Evolutionary conservation across 1,140 invertebrate species (phyloP).

Genomic region (Hycleus phaleratus): DNA sequence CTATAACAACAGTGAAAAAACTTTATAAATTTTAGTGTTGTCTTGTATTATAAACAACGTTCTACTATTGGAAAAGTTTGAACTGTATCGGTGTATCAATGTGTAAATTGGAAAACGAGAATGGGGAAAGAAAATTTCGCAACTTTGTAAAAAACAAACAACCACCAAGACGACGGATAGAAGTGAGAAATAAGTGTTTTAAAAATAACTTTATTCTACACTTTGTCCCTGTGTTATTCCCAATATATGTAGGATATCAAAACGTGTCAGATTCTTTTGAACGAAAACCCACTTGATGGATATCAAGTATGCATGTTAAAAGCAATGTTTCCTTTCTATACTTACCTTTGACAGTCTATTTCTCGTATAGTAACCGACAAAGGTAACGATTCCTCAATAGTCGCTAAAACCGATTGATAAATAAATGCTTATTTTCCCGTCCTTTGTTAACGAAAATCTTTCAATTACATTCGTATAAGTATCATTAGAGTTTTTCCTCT

Average conservation of each 20-base stretch:
- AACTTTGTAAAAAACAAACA: not conserved
- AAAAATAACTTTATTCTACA: conserved; percentile 9
- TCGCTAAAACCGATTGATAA: too few species aligned
- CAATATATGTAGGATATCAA: too few species aligned
- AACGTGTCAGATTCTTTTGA: not conserved
- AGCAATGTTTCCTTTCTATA: conserved; percentile 6
- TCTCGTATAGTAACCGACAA: conserved; percentile 6
- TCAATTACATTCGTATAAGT: too few species aligned
- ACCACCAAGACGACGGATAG: too few species aligned
- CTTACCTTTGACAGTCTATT: not conserved
- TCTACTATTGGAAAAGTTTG: conserved; percentile 11
- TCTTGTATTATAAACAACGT: too few species aligned
- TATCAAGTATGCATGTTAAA: conserved; percentile 12
- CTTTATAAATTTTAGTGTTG: not conserved
- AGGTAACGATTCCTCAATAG: conserved; percentile 5
- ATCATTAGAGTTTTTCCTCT: too few species aligned
- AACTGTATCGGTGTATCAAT: conserved; percentile 10
- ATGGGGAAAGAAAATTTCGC: conserved; percentile 10
- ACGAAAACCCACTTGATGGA: conserved; percentile 5
- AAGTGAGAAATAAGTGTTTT: conserved; percentile 9
- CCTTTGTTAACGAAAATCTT: too few species aligned
- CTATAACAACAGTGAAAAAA: not conserved
- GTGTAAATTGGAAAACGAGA: conserved; percentile 18
- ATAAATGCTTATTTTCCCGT: too few species aligned
- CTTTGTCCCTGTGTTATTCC: not conserved